Base-by-base conservation (phyloP, 2,888 invertebrate genomes). In the Petrolisthes cinctipes region DNA sequence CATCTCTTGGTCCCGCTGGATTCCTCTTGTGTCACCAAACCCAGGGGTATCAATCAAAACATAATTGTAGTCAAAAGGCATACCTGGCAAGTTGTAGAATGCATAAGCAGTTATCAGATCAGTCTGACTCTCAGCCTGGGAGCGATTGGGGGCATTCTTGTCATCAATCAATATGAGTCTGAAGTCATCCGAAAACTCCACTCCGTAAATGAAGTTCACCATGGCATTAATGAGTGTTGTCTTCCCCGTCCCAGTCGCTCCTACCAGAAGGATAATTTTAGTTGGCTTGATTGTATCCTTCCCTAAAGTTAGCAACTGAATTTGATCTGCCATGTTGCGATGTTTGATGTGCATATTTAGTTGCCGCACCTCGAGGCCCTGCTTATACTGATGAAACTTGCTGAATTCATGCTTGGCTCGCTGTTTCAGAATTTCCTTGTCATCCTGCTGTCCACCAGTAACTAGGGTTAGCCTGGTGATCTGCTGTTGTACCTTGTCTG, bases 141-240 rank as follows among this genome's bases (percentile, higher is more conserved):
- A n/a, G n/a, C n/a, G n/a, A n/a, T n/a, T n/a, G n/a, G n/a, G n/a
- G n/a, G n/a, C n/a, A n/a, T n/a, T n/a, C n/a, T n/a, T n/a, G n/a
- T n/a, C 80, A 61, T 83, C 82, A 82, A 90, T 88, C 37, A 90
- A 56, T 11, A 82, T 51, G 1, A 90, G 80, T 80, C 90, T 85
- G 81, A 86, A 90, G 53, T 83, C 51, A 81, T 90, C 90, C 23
- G 20, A 3, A 20, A 79, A 86, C 1, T 86, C 85, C 17, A 90
- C 82, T 17, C 86, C 75, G 61, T 73, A 90, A n/a, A 90, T 82
- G 71, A 61, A 90, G 78, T 90, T 90, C 9, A 83, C 89, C 90
- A 90, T 90, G 37, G 85, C 89, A 80, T 90, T 90, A n/a, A 90
- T 90, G 9, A 90, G 82, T 68, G 90, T 90, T 5, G 90, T 86